A percentile compares a stretch with the other conserved stretches of the same genome.
Evolutionary conservation across 2,888 invertebrate species (phyloP).

Genomic region (Caenorhabditis afra): DNA sequence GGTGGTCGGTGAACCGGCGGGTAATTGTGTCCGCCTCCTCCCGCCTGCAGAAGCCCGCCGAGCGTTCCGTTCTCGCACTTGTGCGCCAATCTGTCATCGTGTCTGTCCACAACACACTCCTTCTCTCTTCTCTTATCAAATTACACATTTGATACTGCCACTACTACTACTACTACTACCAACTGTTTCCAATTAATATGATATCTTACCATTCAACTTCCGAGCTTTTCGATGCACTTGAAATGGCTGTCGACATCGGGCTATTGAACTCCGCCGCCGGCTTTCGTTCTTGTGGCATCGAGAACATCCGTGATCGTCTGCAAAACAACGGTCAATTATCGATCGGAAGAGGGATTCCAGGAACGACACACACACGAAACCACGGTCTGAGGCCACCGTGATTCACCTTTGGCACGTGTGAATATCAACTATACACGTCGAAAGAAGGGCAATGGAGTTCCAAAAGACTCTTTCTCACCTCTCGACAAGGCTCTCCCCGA

Average conservation of each 20-base stretch:
- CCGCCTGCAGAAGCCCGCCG: constrained; percentile 19
- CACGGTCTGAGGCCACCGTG: background rate
- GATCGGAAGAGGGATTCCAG: background rate
- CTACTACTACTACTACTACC: constrained; percentile 19
- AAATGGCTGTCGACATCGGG: constrained; percentile 34
- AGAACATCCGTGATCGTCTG: constrained; percentile 51
- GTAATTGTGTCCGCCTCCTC: constrained; percentile 35
- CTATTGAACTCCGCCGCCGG: constrained; percentile 39
- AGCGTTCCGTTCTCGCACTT: constrained; percentile 37
- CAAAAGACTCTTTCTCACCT: too few species aligned
- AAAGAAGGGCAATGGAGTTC: too few species aligned
- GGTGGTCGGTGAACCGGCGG: constrained; percentile 39
- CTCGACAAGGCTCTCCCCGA: constrained; percentile 55
- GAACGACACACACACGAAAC: background rate
- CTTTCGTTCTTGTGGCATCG: constrained; percentile 46
- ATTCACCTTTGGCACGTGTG: background rate
- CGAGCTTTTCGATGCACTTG: constrained; percentile 35
- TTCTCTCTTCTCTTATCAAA: constrained; percentile 47
- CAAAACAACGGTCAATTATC: background rate
- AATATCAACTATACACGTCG: too few species aligned
- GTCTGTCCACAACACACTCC: constrained; percentile 14
- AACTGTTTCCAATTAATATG: constrained; percentile 12
- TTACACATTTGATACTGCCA: constrained; percentile 37
- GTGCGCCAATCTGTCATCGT: constrained; percentile 57
- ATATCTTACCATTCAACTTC: constrained; percentile 39